Evolutionary conservation across 1,140 invertebrate genomes (phyloP).

Genomic region (Penaeus indicus): DNA sequence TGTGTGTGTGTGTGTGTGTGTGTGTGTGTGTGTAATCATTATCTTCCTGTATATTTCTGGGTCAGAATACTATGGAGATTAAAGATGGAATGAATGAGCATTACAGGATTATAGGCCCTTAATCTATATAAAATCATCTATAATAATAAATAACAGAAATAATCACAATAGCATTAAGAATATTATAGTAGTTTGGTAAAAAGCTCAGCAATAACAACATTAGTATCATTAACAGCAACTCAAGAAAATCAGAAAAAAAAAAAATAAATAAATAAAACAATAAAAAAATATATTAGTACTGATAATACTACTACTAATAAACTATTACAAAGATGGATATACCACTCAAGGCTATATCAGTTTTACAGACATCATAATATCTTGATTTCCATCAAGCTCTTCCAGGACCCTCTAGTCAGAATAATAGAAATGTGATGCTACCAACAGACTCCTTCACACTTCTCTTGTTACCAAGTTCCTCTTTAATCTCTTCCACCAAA

Average conservation of each 20-base stretch:
- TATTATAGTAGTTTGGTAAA: no score
- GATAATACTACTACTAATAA: not conserved
- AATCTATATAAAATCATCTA: no score
- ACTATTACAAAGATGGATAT: not conserved
- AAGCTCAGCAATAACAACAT: no score
- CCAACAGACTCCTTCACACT: not conserved
- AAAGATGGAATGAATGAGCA: slow-evolving; percentile 16
- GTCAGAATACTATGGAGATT: no score
- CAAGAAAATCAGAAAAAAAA: no score
- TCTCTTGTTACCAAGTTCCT: slow-evolving; percentile 3
- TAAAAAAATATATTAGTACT: not conserved
- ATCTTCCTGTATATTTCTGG: not conserved
- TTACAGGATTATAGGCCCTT: not conserved
- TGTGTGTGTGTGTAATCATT: not conserved
- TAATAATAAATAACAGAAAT: no score
- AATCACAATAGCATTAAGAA: no score
- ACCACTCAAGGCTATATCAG: not conserved
- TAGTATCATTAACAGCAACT: no score
- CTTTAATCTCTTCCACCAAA: slow-evolving; percentile 69
- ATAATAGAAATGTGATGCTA: not conserved
- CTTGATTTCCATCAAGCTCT: not conserved
- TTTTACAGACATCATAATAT: not conserved
- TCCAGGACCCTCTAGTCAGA: not conserved
- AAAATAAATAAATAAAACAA: no score
- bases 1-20: not conserved